Evolutionary conservation across 2,113 vertebrate genomes (phyloP).

Genomic region (Sarotherodon lohbergeri): DNA sequence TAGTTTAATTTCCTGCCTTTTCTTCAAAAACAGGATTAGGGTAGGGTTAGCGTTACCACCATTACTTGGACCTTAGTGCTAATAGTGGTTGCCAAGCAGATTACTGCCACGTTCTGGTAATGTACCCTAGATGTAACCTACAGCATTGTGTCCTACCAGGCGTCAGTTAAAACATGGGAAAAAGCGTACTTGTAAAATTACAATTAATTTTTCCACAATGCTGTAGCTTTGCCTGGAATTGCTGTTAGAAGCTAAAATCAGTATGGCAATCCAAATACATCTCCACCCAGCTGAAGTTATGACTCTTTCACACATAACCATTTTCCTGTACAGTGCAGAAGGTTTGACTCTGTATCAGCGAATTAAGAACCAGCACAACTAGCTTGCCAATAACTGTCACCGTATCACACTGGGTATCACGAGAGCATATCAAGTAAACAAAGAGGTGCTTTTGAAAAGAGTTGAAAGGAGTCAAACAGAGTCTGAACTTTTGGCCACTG

Average conservation of each 20-base stretch:
- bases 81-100: not conserved
- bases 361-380: not conserved
- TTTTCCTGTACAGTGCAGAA: not conserved
- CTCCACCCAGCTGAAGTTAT: not conserved
- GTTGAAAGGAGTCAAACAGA: not conserved
- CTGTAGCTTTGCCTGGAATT: not conserved
- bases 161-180: fast-evolving
- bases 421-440: not conserved
- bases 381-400: not conserved
- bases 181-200: not conserved
- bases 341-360: not conserved
- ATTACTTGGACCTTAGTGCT: not conserved
- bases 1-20: not conserved
- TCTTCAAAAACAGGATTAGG: not conserved
- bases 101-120: not conserved
- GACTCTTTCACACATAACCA: not conserved
- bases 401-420: not conserved
- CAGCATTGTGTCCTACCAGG: not conserved
- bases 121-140: not conserved
- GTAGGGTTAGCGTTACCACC: not conserved
- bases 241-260: not conserved
- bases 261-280: not conserved
- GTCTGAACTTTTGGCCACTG: not conserved
- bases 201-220: not conserved
- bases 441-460: not conserved